Percentiles rank a stretch among this genome's conserved stretches.
phyloP scores from a whole-genome alignment of 2,888 invertebrate species.

The Limnephilus rhombicus region DNA sequence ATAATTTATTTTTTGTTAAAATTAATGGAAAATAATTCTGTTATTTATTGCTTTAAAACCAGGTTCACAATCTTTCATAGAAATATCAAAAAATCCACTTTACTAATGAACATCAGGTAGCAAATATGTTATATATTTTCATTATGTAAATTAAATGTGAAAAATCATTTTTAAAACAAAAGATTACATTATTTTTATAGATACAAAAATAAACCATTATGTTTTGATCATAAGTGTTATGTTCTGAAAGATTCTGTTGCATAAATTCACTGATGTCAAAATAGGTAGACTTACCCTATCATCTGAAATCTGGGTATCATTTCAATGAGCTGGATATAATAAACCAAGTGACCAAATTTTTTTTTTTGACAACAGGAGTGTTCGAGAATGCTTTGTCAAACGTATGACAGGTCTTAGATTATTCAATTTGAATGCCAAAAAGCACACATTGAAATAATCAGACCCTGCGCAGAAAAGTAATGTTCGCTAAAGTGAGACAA shows the following conservation, averaged over 20 bases:
- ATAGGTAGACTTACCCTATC: too few relatives aligned
- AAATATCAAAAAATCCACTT: not conserved
- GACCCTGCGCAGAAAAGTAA: too few relatives aligned
- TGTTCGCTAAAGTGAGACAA: too few relatives aligned
- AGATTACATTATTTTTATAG: not conserved
- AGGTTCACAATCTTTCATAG: not conserved
- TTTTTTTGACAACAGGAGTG: too few relatives aligned
- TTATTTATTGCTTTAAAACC: not conserved
- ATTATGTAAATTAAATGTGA: not conserved
- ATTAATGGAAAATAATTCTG: not conserved
- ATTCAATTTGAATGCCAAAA: too few relatives aligned
- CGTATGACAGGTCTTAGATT: too few relatives aligned
- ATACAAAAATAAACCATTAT: not conserved
- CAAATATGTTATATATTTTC: not conserved
- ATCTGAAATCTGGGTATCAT: too few relatives aligned
- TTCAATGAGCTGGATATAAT: too few relatives aligned
- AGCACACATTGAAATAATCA: too few relatives aligned
- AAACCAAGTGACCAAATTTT: too few relatives aligned
- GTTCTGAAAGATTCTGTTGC: not conserved
- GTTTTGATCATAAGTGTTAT: not conserved
- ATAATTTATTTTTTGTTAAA: not conserved
- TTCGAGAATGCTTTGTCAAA: too few relatives aligned
- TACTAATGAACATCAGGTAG: not conserved
- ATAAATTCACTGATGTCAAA: not conserved
- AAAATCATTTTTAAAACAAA: not conserved